phyloP scores from a whole-genome alignment of 2,113 vertebrate genomes.

The Glaucomys volans region DNA sequence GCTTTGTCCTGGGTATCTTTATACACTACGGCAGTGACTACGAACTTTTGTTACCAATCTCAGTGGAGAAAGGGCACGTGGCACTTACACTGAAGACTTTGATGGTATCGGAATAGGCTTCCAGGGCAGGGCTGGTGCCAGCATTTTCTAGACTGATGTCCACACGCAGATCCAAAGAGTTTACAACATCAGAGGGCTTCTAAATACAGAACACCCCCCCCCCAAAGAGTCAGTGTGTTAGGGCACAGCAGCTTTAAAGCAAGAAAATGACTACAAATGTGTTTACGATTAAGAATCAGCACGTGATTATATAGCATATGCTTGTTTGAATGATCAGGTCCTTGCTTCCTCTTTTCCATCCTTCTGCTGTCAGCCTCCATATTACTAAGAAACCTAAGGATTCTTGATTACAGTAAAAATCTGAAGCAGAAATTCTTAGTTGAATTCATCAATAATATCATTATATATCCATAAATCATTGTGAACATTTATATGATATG shows the following conservation, averaged over 20 bases:
- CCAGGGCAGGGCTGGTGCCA: slow-evolving; percentile 91
- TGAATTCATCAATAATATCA: not conserved
- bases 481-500: not conserved
- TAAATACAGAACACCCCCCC: slow-evolving; percentile 76
- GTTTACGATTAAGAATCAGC: not conserved
- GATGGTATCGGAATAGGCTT: slow-evolving; percentile 87
- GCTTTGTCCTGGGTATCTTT: not conserved
- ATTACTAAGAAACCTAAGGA: not conserved
- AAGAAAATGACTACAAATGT: not conserved
- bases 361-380: not conserved
- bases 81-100: slow-evolving; percentile 93
- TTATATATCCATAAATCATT: not conserved
- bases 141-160: slow-evolving; percentile 89
- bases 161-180: slow-evolving; percentile 90
- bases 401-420: not conserved
- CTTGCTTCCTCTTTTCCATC: not conserved
- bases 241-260: not conserved
- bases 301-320: not conserved
- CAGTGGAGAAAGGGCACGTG: not conserved
- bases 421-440: not conserved
- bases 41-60: not conserved
- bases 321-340: not conserved
- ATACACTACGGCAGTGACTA: not conserved
- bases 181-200: slow-evolving; percentile 92
- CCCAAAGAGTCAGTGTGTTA: not conserved